Evolutionary conservation across 2,113 vertebrate species (phyloP).

Genomic region (Dipodomys ordii): DNA sequence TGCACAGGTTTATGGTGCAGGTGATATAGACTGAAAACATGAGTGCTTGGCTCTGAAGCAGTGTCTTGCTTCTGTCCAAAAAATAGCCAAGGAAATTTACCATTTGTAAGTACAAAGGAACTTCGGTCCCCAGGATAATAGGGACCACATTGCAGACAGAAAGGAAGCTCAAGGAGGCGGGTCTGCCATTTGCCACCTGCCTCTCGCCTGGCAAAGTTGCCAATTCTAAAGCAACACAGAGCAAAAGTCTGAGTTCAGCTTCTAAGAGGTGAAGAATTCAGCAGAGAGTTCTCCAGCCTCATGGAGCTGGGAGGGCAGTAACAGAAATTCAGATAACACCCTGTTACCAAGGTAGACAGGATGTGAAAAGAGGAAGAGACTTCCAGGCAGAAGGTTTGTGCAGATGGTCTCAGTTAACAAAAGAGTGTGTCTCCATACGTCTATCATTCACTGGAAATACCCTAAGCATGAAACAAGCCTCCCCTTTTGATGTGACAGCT

Average conservation of each 20-base stretch:
- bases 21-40: neutral
- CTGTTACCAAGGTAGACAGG: too few species aligned
- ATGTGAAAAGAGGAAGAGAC: neutral
- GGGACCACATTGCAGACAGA: neutral
- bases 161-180: neutral
- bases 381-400: too few species aligned
- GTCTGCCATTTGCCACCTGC: neutral
- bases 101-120: neutral
- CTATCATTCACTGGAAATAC: neutral
- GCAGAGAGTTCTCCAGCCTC: neutral
- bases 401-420: neutral
- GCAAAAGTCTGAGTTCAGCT: neutral
- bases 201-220: neutral
- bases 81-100: neutral
- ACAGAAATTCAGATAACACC: neutral
- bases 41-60: neutral
- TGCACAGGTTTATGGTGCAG: neutral
- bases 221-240: neutral
- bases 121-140: neutral
- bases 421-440: neutral
- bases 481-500: too few species aligned
- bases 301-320: neutral
- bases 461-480: too few species aligned
- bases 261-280: neutral
- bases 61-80: neutral